Conservation (phyloP, 2,113 vertebrate genomes). For the Abramis brama region DNA sequence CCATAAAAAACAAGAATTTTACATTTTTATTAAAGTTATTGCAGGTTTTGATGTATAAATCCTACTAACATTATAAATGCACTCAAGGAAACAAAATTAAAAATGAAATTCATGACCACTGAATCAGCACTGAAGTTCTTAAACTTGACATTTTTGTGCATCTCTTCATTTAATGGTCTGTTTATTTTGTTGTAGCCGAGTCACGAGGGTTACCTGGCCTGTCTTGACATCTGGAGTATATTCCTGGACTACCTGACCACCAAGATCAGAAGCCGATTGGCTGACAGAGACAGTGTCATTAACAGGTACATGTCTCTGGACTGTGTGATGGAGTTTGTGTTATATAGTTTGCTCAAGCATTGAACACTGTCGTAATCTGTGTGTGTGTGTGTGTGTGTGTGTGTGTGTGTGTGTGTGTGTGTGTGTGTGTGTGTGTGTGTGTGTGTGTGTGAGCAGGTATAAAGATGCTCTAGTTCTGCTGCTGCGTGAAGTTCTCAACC, state of each 20-base stretch:
- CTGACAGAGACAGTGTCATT: constrained; percentile 92
- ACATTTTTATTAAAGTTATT: background rate
- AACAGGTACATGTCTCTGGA: constrained; percentile 78
- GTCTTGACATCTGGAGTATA: constrained; percentile 96
- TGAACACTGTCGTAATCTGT: background rate
- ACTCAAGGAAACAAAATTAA: background rate
- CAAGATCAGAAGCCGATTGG: constrained; percentile 93
- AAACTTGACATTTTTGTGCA: background rate
- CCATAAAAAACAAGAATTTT: too few species aligned
- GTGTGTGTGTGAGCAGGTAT: constrained; percentile 79
- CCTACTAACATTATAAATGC: background rate
- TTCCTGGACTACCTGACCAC: constrained; percentile 97
- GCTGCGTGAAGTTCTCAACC: constrained; percentile 91
- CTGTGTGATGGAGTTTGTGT: background rate
- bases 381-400: background rate
- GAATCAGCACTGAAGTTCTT: background rate
- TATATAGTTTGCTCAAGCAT: too few species aligned
- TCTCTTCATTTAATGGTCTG: background rate
- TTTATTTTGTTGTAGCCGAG: constrained; percentile 78
- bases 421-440: too few species aligned
- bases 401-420: background rate
- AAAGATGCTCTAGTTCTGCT: constrained; percentile 93
- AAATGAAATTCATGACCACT: background rate
- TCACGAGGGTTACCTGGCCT: constrained; percentile 97
- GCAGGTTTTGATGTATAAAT: background rate